A percentile compares a stretch with the other conserved stretches of the same genome.
phyloP scores from a whole-genome alignment of 2,888 invertebrate species.

The Erynnis tages region DNA sequence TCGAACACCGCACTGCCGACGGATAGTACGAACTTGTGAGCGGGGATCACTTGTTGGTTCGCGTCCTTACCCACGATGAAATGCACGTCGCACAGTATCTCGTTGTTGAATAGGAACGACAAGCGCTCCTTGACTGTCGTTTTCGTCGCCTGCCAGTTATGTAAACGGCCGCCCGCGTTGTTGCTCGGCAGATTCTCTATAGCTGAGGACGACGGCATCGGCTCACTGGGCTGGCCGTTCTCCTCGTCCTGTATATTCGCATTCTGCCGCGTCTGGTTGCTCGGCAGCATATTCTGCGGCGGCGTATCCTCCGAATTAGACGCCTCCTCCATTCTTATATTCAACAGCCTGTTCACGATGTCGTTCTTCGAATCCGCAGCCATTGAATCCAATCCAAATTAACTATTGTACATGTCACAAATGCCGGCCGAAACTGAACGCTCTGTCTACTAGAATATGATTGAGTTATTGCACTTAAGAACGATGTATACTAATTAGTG shows the following conservation, averaged over 20 bases:
- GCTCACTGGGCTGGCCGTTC: slow-evolving; percentile 50
- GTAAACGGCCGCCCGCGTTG: slow-evolving; percentile 70
- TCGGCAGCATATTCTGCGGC: slow-evolving; percentile 79
- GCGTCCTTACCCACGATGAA: slow-evolving; percentile 89
- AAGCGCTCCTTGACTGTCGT: slow-evolving; percentile 88
- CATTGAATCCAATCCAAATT: slow-evolving; percentile 51
- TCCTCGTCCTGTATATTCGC: slow-evolving; percentile 60
- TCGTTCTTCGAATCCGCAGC: slow-evolving; percentile 72
- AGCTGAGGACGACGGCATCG: slow-evolving; percentile 52
- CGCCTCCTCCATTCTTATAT: slow-evolving; percentile 60
- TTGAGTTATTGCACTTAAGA: slow-evolving; percentile 28
- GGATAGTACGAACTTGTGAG: slow-evolving; percentile 90
- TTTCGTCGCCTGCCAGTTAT: slow-evolving; percentile 89
- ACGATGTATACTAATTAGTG: slow-evolving; percentile 8
- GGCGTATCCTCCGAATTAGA: slow-evolving; percentile 49
- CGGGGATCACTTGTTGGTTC: slow-evolving; percentile 86
- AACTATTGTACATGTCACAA: slow-evolving; percentile 49
- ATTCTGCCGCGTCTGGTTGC: slow-evolving; percentile 64
- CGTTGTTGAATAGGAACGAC: slow-evolving; percentile 81
- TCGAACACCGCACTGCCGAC: slow-evolving; percentile 93
- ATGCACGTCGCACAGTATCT: slow-evolving; percentile 84
- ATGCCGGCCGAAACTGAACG: slow-evolving; percentile 16
- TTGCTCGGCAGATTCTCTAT: slow-evolving; percentile 68
- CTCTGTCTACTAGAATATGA: background rate
- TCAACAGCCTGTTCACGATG: slow-evolving; percentile 63